Base-by-base conservation (phyloP, 2,113 vertebrate species). In the Phalacrocorax carbo region DNA sequence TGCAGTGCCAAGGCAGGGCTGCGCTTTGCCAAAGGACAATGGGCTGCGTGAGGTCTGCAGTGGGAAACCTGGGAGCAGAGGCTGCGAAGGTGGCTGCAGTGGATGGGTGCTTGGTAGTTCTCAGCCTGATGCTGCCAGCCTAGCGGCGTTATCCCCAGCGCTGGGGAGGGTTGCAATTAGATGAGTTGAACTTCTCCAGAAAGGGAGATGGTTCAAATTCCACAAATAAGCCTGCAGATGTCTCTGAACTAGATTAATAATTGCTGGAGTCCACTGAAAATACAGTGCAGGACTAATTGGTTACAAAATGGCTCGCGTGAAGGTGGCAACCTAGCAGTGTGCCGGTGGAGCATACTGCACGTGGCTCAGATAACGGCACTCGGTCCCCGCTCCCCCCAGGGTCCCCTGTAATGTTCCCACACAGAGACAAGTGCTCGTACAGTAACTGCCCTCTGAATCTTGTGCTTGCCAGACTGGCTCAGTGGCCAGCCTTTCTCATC, bases 291-390 rank as follows among this genome's bases (percentile, higher is more conserved):
- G 54, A 29, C 19, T 68, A 6, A 32, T 58, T 25, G 66, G 54
- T 49, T 21, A 29, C 44, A 11, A 15, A 62, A 14, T 8, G 71
- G 44, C 34, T 83, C 9, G 4, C 4, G 0, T 0, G 0, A 11
- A 21, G 44, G 54, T 44, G 87, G 62, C 61, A 42, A 7, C 51
- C 11, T 11, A 7, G 36, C 40, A 9, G 69, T 0, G 3, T 34
- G 73, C 40, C 46, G 4, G 0, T 7, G 26, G 73, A 51, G 72
- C 36, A 68, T 0, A 0, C 79, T 52, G 62, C 1, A 0, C 0
- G 3, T 1, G 16, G 42, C 36, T 8, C 13, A n/a, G 79, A 1
- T 0, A 0, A 0, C 0, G 0, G 64, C 1, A 2, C 42, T 42
- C 4, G 0, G 25, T 34, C 46, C 15, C 44, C 3, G 1, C 36